Percentiles rank a stretch among this genome's conserved stretches.
These are phyloP conservation scores for Bryconaethiops microstoma DNA, from an alignment of 2,797 vertebrate genomes.

Conservation along the genomic window DNA sequence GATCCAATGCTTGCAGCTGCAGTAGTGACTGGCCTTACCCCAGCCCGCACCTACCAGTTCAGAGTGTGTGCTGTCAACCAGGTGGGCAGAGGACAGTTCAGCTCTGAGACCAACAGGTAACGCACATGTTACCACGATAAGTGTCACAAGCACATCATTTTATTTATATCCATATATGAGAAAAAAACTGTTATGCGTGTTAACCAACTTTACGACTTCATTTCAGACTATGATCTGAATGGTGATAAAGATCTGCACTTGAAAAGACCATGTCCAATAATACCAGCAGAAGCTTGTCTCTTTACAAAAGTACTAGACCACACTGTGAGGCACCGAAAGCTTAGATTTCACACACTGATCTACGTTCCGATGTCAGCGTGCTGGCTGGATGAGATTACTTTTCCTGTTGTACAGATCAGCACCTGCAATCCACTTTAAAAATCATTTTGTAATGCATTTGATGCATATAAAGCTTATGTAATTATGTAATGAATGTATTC, in stretches of 20 bases:
- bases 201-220: conserved; percentile 6
- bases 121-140: neutral
- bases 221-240: conserved; percentile 20
- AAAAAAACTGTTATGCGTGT: conserved; percentile 2
- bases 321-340: conserved; percentile 3
- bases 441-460: too few species aligned
- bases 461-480: too few species aligned
- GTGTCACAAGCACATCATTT: neutral
- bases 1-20: conserved; percentile 78
- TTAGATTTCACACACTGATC: conserved; percentile 14
- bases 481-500: too few species aligned
- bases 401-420: conserved; percentile 7
- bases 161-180: neutral
- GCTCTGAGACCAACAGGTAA: conserved; percentile 91
- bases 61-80: conserved; percentile 93
- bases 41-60: conserved; percentile 94
- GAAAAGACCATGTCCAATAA: neutral
- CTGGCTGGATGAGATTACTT: neutral
- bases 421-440: neutral
- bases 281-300: neutral
- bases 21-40: conserved; percentile 88
- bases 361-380: neutral
- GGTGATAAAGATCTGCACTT: conserved; percentile 3
- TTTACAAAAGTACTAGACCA: conserved; percentile 3
- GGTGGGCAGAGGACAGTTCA: conserved; percentile 94